Conservation (phyloP, 2,888 invertebrate genomes). For the Meteorus cinctellus region DNA sequence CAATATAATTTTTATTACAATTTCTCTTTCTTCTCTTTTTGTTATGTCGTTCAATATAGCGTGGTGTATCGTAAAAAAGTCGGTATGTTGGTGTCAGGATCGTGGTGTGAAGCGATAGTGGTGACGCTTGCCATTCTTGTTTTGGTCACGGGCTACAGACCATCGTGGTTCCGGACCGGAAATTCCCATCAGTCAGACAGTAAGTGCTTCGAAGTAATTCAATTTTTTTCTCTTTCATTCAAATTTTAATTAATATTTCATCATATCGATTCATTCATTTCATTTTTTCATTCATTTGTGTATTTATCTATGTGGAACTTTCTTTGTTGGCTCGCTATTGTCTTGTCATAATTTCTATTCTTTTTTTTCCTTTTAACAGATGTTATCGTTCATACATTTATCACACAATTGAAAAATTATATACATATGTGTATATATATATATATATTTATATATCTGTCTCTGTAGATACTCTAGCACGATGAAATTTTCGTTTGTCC, state of each 20-base stretch:
- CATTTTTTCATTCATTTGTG: no score
- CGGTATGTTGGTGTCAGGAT: slow-evolving; percentile 62
- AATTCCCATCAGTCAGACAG: slow-evolving; percentile 55
- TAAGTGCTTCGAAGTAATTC: slow-evolving; percentile 52
- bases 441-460: not conserved
- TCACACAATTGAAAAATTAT: not conserved
- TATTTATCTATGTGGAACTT: no score
- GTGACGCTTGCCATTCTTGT: slow-evolving; percentile 63
- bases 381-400: not conserved
- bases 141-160: slow-evolving; percentile 64
- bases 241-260: not conserved
- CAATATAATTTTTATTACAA: not conserved
- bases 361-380: not conserved
- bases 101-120: slow-evolving; percentile 67
- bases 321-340: not conserved
- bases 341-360: not conserved
- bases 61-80: slow-evolving; percentile 33
- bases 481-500: not conserved
- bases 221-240: not conserved
- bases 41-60: slow-evolving; percentile 11
- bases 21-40: slow-evolving; percentile 21
- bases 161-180: slow-evolving; percentile 66
- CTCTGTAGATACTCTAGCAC: not conserved
- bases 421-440: not conserved
- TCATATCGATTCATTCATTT: not conserved